These are phyloP conservation scores for Carettochelys insculpta DNA, from an alignment of 2,113 vertebrate genomes.

Conservation along the genomic window DNA sequence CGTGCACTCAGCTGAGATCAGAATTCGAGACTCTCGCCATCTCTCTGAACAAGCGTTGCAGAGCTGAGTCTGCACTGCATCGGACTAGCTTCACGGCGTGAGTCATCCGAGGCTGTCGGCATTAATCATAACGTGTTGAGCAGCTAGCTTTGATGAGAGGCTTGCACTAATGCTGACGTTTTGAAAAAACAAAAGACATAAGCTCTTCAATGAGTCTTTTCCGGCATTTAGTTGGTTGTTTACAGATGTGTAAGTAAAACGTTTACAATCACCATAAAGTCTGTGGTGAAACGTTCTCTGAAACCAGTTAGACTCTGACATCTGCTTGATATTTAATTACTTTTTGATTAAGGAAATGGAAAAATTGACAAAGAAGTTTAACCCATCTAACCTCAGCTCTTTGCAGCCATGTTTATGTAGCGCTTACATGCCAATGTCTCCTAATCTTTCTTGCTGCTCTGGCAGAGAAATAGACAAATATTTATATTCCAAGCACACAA, in stretches of 20 bases:
- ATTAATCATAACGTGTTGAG: not conserved
- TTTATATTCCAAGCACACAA: conserved; percentile 80
- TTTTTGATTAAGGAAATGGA: conserved; percentile 77
- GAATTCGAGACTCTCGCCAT: not conserved
- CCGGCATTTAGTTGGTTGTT: conserved; percentile 15
- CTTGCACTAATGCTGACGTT: not conserved
- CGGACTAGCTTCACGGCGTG: not conserved
- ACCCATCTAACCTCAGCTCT: conserved; percentile 70
- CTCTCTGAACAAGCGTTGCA: not conserved
- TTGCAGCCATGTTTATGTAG: conserved; percentile 81
- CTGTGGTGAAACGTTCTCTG: conserved; percentile 36
- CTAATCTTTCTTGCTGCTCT: conserved; percentile 75
- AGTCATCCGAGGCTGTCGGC: not conserved
- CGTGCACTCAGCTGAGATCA: not conserved
- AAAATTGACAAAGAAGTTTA: conserved; percentile 79
- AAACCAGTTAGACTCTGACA: conserved; percentile 61
- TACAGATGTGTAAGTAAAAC: conserved; percentile 2
- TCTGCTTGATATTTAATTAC: conserved; percentile 73
- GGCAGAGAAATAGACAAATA: conserved; percentile 80
- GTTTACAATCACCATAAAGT: conserved; percentile 12
- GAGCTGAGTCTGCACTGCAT: not conserved
- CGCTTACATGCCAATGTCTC: conserved; percentile 76
- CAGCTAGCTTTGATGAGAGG: not conserved
- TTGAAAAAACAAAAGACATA: rapidly evolving
- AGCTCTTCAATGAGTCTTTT: not conserved